Conservation (phyloP, 2,113 vertebrate genomes). For the Melanocharis versteri region DNA sequence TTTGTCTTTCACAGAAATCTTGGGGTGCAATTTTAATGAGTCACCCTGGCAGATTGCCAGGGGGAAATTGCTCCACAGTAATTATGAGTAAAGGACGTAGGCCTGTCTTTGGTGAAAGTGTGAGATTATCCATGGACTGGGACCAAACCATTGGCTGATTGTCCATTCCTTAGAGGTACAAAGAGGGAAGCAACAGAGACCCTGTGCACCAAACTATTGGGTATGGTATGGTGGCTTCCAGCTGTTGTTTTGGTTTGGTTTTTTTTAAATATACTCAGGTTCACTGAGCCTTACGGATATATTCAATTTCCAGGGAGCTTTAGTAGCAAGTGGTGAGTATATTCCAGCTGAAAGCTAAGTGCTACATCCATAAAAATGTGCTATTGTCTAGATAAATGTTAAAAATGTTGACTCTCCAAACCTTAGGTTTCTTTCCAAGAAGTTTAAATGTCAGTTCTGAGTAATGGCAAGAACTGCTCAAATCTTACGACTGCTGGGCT, state of each 20-base stretch:
- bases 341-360: background rate
- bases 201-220: accelerated
- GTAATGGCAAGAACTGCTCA: background rate
- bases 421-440: background rate
- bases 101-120: background rate
- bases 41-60: background rate
- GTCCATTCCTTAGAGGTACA: background rate
- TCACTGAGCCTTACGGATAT: background rate
- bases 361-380: background rate
- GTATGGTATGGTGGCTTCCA: background rate
- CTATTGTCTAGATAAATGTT: background rate
- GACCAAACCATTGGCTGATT: background rate
- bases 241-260: background rate
- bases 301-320: background rate
- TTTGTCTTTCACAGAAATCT: background rate
- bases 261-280: background rate
- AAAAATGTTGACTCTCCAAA: background rate
- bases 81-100: background rate
- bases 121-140: background rate
- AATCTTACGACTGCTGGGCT: background rate
- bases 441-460: background rate
- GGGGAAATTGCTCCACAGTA: background rate
- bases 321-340: background rate
- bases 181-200: background rate
- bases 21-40: background rate